Percentiles rank a stretch among this genome's conserved stretches.
These are phyloP conservation scores for Drosophila mimica DNA, from an alignment of 2,888 invertebrate genomes.

Conservation along the genomic window DNA sequence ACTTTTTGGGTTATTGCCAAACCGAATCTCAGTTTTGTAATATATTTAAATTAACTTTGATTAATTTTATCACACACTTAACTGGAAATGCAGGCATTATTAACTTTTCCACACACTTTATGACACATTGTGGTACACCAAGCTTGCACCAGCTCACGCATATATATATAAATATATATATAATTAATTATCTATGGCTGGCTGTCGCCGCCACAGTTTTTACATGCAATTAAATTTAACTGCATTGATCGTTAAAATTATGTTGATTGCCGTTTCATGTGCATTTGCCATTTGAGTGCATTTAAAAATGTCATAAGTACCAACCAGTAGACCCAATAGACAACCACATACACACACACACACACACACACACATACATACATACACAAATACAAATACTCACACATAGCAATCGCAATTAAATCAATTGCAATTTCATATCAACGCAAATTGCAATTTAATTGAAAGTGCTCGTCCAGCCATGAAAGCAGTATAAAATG, in stretches of 20 bases:
- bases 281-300: constrained; percentile 48
- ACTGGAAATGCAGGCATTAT: constrained; percentile 28
- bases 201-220: constrained; percentile 39
- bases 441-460: constrained; percentile 73
- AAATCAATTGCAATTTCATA: constrained; percentile 66
- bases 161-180: background rate
- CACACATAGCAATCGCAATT: constrained; percentile 15
- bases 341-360: constrained; percentile 6
- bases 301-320: constrained; percentile 30
- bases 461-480: constrained; percentile 60
- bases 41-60: constrained; percentile 8
- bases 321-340: constrained; percentile 22
- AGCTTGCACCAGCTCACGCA: background rate
- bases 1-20: background rate
- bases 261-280: constrained; percentile 61
- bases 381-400: constrained; percentile 2
- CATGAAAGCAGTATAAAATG: constrained; percentile 34
- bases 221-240: constrained; percentile 69
- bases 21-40: background rate
- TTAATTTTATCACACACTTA: constrained; percentile 23
- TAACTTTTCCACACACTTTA: constrained; percentile 18
- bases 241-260: constrained; percentile 57
- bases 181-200: constrained; percentile 39
- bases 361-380: background rate
- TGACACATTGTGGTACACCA: constrained; percentile 38